Evolutionary conservation across 2,113 vertebrate species (phyloP).

Genomic region (Noctilio leporinus): DNA sequence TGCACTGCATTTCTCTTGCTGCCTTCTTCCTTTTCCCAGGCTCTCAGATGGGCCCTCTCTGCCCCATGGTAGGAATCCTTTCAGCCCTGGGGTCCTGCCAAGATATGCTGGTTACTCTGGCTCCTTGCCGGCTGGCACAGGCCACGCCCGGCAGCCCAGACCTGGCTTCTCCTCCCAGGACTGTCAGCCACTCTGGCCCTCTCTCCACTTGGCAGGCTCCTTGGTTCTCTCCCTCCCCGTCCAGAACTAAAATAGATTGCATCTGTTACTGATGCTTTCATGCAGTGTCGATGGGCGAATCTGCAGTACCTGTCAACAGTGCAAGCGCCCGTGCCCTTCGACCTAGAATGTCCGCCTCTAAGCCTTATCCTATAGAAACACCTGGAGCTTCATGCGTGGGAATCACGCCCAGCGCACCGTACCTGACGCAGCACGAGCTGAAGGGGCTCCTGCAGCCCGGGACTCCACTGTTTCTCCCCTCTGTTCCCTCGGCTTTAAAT

Average conservation of each 20-base stretch:
- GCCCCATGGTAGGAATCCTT: background rate
- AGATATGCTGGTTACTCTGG: background rate
- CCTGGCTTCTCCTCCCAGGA: background rate
- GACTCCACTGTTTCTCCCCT: background rate
- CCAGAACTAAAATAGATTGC: background rate
- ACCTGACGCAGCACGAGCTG: background rate
- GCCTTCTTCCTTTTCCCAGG: background rate
- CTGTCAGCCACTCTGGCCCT: background rate
- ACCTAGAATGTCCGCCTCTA: background rate
- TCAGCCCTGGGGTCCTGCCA: fast-evolving
- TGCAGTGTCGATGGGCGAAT: no score
- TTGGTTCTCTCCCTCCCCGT: background rate
- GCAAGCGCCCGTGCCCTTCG: background rate
- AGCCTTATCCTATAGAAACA: background rate
- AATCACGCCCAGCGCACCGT: background rate
- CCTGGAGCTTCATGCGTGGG: fast-evolving
- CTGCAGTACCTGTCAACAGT: background rate
- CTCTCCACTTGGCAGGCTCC: background rate
- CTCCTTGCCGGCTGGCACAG: no score
- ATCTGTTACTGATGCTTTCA: background rate
- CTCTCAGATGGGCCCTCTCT: background rate
- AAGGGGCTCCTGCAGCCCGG: background rate
- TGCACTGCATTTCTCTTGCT: background rate
- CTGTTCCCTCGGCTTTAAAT: background rate
- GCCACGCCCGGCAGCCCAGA: background rate